Base-by-base conservation (phyloP, 2,797 vertebrate genomes). In the Oophaga sylvatica region DNA sequence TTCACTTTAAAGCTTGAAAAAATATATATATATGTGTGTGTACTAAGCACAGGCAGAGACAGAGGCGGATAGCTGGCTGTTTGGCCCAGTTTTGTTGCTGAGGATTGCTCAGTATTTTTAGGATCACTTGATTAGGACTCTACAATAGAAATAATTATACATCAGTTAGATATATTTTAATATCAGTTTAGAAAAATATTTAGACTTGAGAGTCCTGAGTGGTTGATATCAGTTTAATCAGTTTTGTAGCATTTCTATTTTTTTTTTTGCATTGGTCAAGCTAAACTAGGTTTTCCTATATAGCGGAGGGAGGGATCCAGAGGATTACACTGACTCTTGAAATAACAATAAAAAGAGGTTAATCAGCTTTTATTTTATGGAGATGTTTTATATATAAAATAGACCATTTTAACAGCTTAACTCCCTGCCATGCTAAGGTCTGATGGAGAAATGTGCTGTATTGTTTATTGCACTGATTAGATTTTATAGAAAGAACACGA, bases 291-390 rank as follows among this genome's bases (percentile, higher is more conserved):
- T 29, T 81, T 59, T 83, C n/a, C 22, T 81, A 80, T 84, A 41
- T 29, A 60, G 57, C 20, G 63, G 29, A 81, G 82, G 68, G 68
- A 65, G 67, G 68, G 60, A 65, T 67, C 20, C 71, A 59, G 16
- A 67, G 70, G 70, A 86, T 81, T 82, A 82, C 45, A n/a, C 60
- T 77, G 76, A 35, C 68, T 73, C 29, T 75, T 80, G 57, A 71
- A 81, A 88, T 87, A 59, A 70, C 41, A 84, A 41, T 81, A 75
- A 77, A 57, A 82, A 59, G 35, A 82, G 71, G 71, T 86, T 86
- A 79, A 79, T 86, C 79, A 82, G 83, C 48, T 82, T 77, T 67
- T 85, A 81, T 88, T 65, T 53, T 41, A 76, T 26, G 3, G 35
- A 67, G 3, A 60, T 60, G 73, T 81, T 45, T n/a, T 76, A 19